Evolutionary conservation across 2,113 vertebrate genomes (phyloP).

Genomic region (Nothobranchius kuhntae): DNA sequence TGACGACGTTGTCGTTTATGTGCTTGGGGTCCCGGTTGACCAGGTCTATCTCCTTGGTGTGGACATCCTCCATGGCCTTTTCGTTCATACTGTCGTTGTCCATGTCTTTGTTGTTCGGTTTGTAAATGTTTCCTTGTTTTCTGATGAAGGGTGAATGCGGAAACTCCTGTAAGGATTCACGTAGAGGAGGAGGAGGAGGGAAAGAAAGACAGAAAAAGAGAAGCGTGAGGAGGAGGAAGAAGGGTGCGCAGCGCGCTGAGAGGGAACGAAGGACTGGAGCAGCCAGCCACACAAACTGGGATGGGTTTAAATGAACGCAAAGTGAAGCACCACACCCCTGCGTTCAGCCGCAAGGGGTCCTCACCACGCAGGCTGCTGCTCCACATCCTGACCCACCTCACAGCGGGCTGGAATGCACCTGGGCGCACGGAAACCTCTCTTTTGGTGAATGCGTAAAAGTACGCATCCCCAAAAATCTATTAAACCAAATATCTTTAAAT

Average conservation of each 20-base stretch:
- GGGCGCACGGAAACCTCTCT: not conserved
- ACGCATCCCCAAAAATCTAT: not conserved
- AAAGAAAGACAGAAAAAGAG: constrained; percentile 28
- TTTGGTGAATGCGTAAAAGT: constrained; percentile 32
- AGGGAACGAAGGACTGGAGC: constrained; percentile 52
- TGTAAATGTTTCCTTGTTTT: constrained; percentile 98
- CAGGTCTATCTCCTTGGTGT: constrained; percentile 98
- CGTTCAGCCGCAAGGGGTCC: constrained; percentile 86
- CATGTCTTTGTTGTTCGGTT: constrained; percentile 97
- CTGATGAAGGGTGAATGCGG: constrained; percentile 89
- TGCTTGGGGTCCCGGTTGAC: constrained; percentile 95
- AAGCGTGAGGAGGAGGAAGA: constrained; percentile 46
- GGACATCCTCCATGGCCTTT: constrained; percentile 87
- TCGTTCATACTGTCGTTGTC: constrained; percentile 89
- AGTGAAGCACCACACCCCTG: constrained; percentile 86
- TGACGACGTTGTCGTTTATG: constrained; percentile 94
- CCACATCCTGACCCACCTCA: not conserved
- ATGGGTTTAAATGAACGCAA: constrained; percentile 76
- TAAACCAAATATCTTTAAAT: not conserved
- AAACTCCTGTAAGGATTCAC: constrained; percentile 83
- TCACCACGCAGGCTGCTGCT: constrained; percentile 53
- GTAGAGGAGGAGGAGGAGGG: constrained; percentile 23
- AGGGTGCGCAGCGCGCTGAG: constrained; percentile 33
- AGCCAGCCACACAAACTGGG: constrained; percentile 65
- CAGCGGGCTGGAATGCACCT: not conserved